Percentiles rank a stretch among this genome's conserved stretches.
Evolutionary conservation across 2,888 invertebrate species (phyloP).

Genomic region (Tanytarsus gracilentus): DNA sequence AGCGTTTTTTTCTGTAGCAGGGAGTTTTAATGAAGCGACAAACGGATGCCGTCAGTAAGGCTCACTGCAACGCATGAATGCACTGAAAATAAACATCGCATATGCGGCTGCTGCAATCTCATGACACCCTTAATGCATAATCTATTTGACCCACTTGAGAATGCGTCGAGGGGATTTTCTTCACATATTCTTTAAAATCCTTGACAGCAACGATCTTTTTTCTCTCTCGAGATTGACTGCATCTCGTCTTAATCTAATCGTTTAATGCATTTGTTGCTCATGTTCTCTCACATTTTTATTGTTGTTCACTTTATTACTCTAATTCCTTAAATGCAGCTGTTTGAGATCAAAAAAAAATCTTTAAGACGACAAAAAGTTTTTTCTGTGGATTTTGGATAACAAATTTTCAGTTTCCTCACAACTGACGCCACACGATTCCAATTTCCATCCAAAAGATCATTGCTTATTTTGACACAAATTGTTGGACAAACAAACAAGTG

Average conservation of each 20-base stretch:
- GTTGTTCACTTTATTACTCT: conserved; percentile 4
- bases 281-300: not conserved
- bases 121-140: too few species aligned
- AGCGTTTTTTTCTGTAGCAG: too few species aligned
- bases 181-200: too few species aligned
- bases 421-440: not conserved
- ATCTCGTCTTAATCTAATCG: conserved; percentile 6
- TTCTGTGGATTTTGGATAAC: not conserved
- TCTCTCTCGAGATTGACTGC: too few species aligned
- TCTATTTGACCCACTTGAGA: too few species aligned
- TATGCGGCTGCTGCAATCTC: not conserved
- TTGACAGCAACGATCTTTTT: too few species aligned
- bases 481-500: not conserved
- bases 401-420: not conserved
- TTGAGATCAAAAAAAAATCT: too few species aligned
- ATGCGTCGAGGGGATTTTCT: too few species aligned
- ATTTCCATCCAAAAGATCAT: not conserved
- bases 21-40: conserved; percentile 9
- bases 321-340: not conserved
- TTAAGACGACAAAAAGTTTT: too few species aligned
- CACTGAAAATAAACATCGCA: conserved; percentile 7
- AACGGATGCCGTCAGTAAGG: conserved; percentile 10
- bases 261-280: conserved; percentile 12
- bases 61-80: conserved; percentile 1
- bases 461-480: not conserved